Base-by-base conservation (phyloP, 2,888 invertebrate genomes). In the Salpingus planirostris region DNA sequence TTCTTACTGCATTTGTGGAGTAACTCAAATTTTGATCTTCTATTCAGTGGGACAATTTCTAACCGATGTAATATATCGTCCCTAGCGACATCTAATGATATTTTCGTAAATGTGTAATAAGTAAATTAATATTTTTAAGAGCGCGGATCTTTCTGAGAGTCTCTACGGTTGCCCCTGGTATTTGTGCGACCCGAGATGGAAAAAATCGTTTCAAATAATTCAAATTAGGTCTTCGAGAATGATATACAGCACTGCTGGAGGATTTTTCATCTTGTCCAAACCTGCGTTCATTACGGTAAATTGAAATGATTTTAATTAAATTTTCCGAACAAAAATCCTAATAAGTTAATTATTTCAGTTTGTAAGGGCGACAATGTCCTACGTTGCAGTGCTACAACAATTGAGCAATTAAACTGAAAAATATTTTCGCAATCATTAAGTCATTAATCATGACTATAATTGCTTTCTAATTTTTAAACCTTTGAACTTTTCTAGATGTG, bases 101-200 rank as follows among this genome's bases (percentile, higher is more conserved):
- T n/a, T n/a, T n/a, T n/a, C n/a, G n/a, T n/a, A n/a, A n/a, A n/a
- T n/a, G n/a, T n/a, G n/a, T n/a, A n/a, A n/a, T n/a, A n/a, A n/a
- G n/a, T n/a, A n/a, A n/a, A n/a, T n/a, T n/a, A 25, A 13, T 26
- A 12, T 26, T 21, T 15, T 30, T 13, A 13, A 31, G 31, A 26
- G 18, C 13, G 26, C 26, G n/a, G 26, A 31, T 13, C 10, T 26
- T 15, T 8, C 24, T 3, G 15, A 15, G 26, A 13, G 13, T 21
- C 7, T 31, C 11, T 31, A 31, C 11, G 21, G 26, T 2, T 31
- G 26, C 21, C 26, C 31, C 4, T 31, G 31, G 31, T 31, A 31
- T 15, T 30, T 30, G 6, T 30, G 30, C 11, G 30, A 30, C 10
- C 4, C 26, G 11, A 18, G 8, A 3, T 31, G 21, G 13, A 18